Base-by-base conservation (phyloP, 2,113 vertebrate genomes). In the Apodemus sylvaticus region DNA sequence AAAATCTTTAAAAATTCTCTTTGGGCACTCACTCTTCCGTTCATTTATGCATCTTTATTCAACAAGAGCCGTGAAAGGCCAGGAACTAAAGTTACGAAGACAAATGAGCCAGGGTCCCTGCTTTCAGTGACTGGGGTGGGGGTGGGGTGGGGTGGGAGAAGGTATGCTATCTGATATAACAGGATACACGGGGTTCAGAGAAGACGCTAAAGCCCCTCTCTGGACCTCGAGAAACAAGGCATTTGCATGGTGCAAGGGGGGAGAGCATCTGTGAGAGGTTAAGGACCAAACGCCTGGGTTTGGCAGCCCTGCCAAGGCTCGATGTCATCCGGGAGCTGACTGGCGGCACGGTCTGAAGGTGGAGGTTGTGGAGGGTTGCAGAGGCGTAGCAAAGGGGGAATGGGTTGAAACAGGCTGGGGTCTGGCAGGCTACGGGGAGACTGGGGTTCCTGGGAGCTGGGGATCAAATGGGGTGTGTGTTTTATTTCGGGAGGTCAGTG, bases 71-170 rank as follows among this genome's bases (percentile, higher is more conserved):
- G 1, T 7, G 53, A 89, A 58, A 45, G 26, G 22, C 53, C 71
- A 76, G 34, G 86, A 73, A 73, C 14, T 73, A 31, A 86, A 87
- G 70, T 58, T 29, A 39, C 53, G 26, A 58, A 88, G 48, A 58
- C 29, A 68, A 60, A 39, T 58, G 79, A 19, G 5, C 73, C 64
- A 71, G 86, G 39, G 8, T 24, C 51, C n/a, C 36, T 9, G 66
- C 51, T 55, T 42, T 88, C 51, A 31, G 36, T 58, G 68, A 11
- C 86, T 39, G 36, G 22, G 36, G 20, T 53, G 31, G 66, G 20
- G 29, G 3, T 17, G 9, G 8, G 10, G 36, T 9, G 7, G 5
- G 39, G 4, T 7, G 17, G 0, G 2, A 36, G 22, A 3, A 20
- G 24, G 51, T n/a, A 7, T 34, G 48, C 29, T 17, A 74, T 70